phyloP scores from a whole-genome alignment of 2,888 invertebrate species.

The Aethes cnicana region DNA sequence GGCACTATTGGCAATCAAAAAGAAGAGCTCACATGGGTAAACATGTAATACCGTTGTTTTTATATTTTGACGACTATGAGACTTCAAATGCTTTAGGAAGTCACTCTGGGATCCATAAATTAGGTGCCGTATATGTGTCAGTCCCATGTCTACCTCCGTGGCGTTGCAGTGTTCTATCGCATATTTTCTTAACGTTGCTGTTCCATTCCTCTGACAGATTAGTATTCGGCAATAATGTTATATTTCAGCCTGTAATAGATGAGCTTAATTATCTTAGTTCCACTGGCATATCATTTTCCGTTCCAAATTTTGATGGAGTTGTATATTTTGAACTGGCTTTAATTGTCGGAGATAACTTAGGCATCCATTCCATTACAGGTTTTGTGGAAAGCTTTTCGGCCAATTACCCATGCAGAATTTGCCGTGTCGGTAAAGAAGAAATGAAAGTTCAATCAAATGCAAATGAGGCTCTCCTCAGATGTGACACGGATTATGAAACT shows the following conservation, averaged over 20 bases:
- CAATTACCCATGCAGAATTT: conserved; percentile 32
- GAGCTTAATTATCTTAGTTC: conserved; percentile 27
- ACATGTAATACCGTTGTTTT: conserved; percentile 20
- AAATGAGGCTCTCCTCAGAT: conserved; percentile 22
- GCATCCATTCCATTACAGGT: conserved; percentile 31
- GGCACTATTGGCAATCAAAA: background rate
- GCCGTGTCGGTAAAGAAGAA: conserved; percentile 27
- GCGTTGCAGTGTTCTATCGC: conserved; percentile 15
- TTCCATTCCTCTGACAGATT: conserved; percentile 33
- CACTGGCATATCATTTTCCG: conserved; percentile 8
- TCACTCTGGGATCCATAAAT: conserved; percentile 32
- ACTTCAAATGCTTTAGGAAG: conserved; percentile 28
- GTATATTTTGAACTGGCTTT: conserved; percentile 30
- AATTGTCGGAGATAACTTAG: conserved; percentile 34
- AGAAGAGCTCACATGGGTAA: background rate
- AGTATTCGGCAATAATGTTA: conserved; percentile 30
- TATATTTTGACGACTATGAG: conserved; percentile 33
- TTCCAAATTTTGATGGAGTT: conserved; percentile 19
- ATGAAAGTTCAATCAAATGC: conserved; percentile 17
- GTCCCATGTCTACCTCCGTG: conserved; percentile 31
- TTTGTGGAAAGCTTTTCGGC: conserved; percentile 35
- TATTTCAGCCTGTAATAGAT: conserved; percentile 29
- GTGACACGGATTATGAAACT: background rate
- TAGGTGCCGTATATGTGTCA: conserved; percentile 36
- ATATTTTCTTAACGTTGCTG: conserved; percentile 32